These are phyloP conservation scores for Pachyrhynchus sulphureomaculatus DNA, from an alignment of 1,140 invertebrate genomes.

Conservation along the genomic window DNA sequence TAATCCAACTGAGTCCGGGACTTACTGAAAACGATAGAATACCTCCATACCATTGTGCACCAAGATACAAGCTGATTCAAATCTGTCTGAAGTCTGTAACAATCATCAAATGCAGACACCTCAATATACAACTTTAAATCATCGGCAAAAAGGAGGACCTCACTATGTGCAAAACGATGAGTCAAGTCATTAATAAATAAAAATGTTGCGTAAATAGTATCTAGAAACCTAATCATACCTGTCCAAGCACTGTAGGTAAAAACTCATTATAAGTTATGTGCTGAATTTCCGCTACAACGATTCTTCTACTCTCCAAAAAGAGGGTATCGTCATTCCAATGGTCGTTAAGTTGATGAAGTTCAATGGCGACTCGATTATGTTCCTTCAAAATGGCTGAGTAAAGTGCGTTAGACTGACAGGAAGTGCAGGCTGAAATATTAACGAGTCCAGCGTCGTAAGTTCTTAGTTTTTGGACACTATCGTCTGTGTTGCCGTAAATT, in stretches of 20 bases:
- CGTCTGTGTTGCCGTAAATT: slow-evolving; percentile 77
- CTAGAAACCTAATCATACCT: too few relatives aligned
- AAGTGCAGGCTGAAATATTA: slow-evolving; percentile 61
- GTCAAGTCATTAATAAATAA: too few relatives aligned
- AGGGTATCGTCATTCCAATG: slow-evolving; percentile 84
- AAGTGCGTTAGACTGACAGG: slow-evolving; percentile 54
- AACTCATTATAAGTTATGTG: slow-evolving; percentile 86
- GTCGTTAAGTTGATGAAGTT: slow-evolving; percentile 69
- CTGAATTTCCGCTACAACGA: slow-evolving; percentile 78
- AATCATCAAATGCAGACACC: too few relatives aligned
- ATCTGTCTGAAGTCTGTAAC: too few relatives aligned
- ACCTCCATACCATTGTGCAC: neutral
- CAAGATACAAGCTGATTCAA: too few relatives aligned
- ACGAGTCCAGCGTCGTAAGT: slow-evolving; percentile 75
- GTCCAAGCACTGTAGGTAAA: slow-evolving; percentile 74
- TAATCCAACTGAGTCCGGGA: too few relatives aligned
- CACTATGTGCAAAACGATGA: too few relatives aligned
- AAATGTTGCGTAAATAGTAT: too few relatives aligned
- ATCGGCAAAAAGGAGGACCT: too few relatives aligned
- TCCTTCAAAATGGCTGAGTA: slow-evolving; percentile 72
- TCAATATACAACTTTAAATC: too few relatives aligned
- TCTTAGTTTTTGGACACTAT: slow-evolving; percentile 65
- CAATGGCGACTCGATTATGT: slow-evolving; percentile 80
- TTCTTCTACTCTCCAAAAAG: slow-evolving; percentile 77
- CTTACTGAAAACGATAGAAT: neutral